These are phyloP conservation scores for Girardinus metallicus DNA, from an alignment of 2,797 vertebrate genomes.

Conservation along the genomic window DNA sequence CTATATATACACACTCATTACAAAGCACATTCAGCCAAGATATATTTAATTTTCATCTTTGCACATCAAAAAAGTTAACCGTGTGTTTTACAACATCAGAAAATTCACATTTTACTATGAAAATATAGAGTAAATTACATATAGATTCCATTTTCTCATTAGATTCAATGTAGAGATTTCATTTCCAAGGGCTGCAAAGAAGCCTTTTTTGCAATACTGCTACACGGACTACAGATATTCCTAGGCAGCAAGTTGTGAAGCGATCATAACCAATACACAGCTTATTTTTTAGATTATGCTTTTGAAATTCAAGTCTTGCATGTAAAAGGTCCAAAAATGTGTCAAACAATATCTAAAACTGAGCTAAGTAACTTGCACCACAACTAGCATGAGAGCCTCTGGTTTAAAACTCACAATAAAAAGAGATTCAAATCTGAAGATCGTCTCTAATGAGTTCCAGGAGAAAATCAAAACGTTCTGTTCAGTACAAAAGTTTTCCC, in stretches of 20 bases:
- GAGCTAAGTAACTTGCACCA: conserved; percentile 12
- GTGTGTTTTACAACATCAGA: conserved; percentile 48
- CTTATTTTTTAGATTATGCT: conserved; percentile 40
- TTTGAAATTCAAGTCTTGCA: conserved; percentile 66
- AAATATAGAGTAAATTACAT: conserved; percentile 35
- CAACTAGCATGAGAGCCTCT: conserved; percentile 30
- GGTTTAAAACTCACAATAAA: conserved; percentile 28
- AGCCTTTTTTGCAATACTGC: conserved; percentile 21
- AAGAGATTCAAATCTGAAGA: neutral
- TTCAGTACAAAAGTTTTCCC: conserved; percentile 42
- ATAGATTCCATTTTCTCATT: neutral
- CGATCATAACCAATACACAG: conserved; percentile 7
- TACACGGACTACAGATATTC: conserved; percentile 45
- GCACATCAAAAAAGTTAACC: conserved; percentile 36
- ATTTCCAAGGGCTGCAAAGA: conserved; percentile 13
- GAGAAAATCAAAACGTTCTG: conserved; percentile 26
- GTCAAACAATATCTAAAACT: conserved; percentile 16
- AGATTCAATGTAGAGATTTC: neutral
- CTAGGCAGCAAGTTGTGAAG: conserved; percentile 26
- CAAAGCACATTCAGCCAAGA: conserved; percentile 22
- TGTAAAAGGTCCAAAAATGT: conserved; percentile 44
- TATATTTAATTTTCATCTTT: conserved; percentile 52
- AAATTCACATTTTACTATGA: conserved; percentile 54
- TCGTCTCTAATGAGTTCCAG: conserved; percentile 13
- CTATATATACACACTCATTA: conserved; percentile 63